These are phyloP conservation scores for Festucalex cinctus DNA, from an alignment of 2,113 vertebrate genomes.

Conservation along the genomic window DNA sequence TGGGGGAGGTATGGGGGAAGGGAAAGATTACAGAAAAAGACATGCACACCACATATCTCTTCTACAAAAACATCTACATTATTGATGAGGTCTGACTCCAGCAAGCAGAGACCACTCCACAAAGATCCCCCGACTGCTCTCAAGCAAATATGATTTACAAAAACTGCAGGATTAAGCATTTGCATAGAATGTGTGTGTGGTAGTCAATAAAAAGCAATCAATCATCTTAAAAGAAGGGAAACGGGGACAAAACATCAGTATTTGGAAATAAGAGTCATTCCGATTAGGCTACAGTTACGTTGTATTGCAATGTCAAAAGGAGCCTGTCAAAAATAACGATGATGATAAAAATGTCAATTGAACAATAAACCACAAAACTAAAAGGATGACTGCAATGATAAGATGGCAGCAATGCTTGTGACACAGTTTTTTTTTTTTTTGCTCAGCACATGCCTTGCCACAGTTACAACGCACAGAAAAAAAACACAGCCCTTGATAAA, in stretches of 20 bases:
- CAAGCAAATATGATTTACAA: background rate
- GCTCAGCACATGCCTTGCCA: slow-evolving; percentile 60
- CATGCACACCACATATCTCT: slow-evolving; percentile 49
- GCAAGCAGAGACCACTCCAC: slow-evolving; percentile 38
- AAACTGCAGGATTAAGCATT: slow-evolving; percentile 2
- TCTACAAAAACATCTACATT: slow-evolving; percentile 73
- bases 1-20: slow-evolving; percentile 21
- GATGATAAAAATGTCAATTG: slow-evolving; percentile 13
- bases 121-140: slow-evolving; percentile 21
- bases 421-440: slow-evolving; percentile 71
- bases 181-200: background rate
- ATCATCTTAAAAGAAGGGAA: too few species aligned
- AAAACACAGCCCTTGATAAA: slow-evolving; percentile 48
- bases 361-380: slow-evolving; percentile 36
- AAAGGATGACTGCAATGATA: slow-evolving; percentile 48
- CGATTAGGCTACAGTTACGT: too few species aligned
- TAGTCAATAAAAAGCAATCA: slow-evolving; percentile 11
- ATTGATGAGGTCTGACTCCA: slow-evolving; percentile 65
- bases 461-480: slow-evolving; percentile 27
- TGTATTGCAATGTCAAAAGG: slow-evolving; percentile 2
- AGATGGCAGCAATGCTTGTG: slow-evolving; percentile 58
- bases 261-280: too few species aligned
- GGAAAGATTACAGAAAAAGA: slow-evolving; percentile 32
- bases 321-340: slow-evolving; percentile 11
- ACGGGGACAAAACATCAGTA: too few species aligned